phyloP scores from a whole-genome alignment of 2,888 invertebrate genomes.

The Plemyria rubiginata region DNA sequence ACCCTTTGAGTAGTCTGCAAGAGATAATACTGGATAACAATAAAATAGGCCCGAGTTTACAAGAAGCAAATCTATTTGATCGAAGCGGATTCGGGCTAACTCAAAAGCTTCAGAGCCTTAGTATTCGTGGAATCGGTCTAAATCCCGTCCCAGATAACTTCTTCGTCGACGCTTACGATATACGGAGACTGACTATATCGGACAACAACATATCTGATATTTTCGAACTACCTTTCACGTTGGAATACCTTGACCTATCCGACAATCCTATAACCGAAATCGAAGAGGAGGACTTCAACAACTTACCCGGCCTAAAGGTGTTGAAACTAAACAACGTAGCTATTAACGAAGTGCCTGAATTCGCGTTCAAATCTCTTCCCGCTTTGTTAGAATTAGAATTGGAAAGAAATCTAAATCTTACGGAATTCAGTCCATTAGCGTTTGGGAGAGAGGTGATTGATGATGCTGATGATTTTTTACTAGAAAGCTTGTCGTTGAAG shows the following conservation, averaged over 20 bases:
- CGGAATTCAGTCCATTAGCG: conserved; percentile 72
- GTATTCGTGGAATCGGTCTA: conserved; percentile 65
- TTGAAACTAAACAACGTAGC: conserved; percentile 84
- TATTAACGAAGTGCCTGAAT: conserved; percentile 80
- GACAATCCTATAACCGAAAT: conserved; percentile 83
- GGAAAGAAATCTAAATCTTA: conserved; percentile 82
- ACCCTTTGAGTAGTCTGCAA: conserved; percentile 65
- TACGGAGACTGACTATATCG: conserved; percentile 74
- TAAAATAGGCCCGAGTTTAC: conserved; percentile 64
- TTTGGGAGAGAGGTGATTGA: conserved; percentile 71
- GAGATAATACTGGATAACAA: conserved; percentile 77
- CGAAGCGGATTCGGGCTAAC: conserved; percentile 69
- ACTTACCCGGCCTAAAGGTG: conserved; percentile 79
- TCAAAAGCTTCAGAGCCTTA: conserved; percentile 61
- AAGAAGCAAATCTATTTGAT: conserved; percentile 65
- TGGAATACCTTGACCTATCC: conserved; percentile 86
- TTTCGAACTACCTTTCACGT: conserved; percentile 83
- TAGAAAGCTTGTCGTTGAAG: conserved; percentile 75
- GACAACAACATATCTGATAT: conserved; percentile 83
- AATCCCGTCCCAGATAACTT: conserved; percentile 67
- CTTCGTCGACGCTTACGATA: conserved; percentile 72
- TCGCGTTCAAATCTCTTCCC: conserved; percentile 82
- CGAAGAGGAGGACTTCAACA: conserved; percentile 74
- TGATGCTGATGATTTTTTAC: conserved; percentile 69
- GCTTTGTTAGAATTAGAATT: conserved; percentile 80